Percentiles rank a stretch among this genome's conserved stretches.
These are phyloP conservation scores for Agrypnus murinus DNA, from an alignment of 2,888 invertebrate species.

Conservation along the genomic window DNA sequence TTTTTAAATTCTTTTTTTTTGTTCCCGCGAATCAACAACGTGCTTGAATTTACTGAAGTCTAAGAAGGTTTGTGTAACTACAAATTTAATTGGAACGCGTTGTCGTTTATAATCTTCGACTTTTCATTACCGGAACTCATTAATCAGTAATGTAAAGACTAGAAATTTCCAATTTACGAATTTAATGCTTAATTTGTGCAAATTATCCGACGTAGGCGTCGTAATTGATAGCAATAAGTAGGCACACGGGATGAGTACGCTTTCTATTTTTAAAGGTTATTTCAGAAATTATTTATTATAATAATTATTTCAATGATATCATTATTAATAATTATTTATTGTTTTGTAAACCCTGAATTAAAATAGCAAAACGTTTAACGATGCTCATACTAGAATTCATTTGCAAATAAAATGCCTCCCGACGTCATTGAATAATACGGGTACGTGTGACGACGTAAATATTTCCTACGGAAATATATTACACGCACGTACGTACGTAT, in stretches of 20 bases:
- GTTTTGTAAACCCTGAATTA: slow-evolving; percentile 9
- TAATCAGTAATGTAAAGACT: slow-evolving; percentile 35
- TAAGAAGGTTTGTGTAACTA: background rate
- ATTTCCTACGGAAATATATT: slow-evolving; percentile 21
- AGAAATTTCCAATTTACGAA: slow-evolving; percentile 42
- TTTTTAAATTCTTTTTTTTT: slow-evolving; percentile 16
- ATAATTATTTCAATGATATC: slow-evolving; percentile 53
- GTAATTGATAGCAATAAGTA: slow-evolving; percentile 54
- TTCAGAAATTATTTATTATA: slow-evolving; percentile 59
- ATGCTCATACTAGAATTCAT: slow-evolving; percentile 16
- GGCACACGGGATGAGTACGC: slow-evolving; percentile 54
- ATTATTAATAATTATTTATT: slow-evolving; percentile 55
- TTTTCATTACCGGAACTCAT: slow-evolving; percentile 35
- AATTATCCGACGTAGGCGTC: slow-evolving; percentile 54
- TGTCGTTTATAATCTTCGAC: slow-evolving; percentile 8
- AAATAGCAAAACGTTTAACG: background rate
- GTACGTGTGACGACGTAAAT: slow-evolving; percentile 22
- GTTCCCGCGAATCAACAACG: slow-evolving; percentile 3
- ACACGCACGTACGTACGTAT: slow-evolving; percentile 25
- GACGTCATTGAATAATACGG: slow-evolving; percentile 11
- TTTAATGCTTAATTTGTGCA: slow-evolving; percentile 51
- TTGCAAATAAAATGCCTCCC: slow-evolving; percentile 16
- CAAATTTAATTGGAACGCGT: slow-evolving; percentile 18
- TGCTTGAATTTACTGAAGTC: slow-evolving; percentile 6
- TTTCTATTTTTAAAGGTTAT: slow-evolving; percentile 66